Conservation (phyloP, 2,888 invertebrate genomes). For the Eulithis prunata region DNA sequence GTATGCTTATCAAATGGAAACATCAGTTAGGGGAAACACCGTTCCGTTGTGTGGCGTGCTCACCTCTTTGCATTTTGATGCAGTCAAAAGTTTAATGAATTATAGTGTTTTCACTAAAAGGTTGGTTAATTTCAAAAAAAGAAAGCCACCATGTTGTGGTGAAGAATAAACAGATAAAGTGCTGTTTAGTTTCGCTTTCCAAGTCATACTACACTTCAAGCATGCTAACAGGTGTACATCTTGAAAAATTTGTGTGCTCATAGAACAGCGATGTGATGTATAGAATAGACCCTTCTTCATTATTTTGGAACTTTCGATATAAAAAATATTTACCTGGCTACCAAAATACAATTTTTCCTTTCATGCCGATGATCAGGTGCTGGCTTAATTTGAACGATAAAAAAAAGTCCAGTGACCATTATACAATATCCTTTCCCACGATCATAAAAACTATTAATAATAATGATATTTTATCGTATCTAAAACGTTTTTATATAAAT, state of each 20-base stretch:
- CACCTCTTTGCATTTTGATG: slow-evolving; percentile 48
- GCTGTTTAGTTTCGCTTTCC: slow-evolving; percentile 49
- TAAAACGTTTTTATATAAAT: too few relatives aligned
- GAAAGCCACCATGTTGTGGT: background rate
- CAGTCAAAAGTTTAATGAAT: slow-evolving; percentile 10
- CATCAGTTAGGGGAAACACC: slow-evolving; percentile 58
- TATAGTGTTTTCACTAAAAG: slow-evolving; percentile 9
- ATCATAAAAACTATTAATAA: slow-evolving; percentile 30
- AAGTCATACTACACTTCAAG: slow-evolving; percentile 40
- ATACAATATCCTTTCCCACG: slow-evolving; percentile 70
- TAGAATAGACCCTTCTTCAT: slow-evolving; percentile 5
- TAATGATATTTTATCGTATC: too few relatives aligned
- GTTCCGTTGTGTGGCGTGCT: slow-evolving; percentile 57
- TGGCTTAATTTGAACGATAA: slow-evolving; percentile 58
- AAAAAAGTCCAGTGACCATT: slow-evolving; percentile 52
- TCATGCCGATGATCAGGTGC: slow-evolving; percentile 64
- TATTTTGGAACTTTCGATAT: slow-evolving; percentile 4
- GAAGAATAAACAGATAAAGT: slow-evolving; percentile 15
- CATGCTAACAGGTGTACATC: slow-evolving; percentile 48
- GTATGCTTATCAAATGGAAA: slow-evolving; percentile 55
- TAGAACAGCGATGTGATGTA: background rate
- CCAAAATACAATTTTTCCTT: slow-evolving; percentile 58
- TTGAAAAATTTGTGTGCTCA: slow-evolving; percentile 19
- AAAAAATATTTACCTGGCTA: slow-evolving; percentile 70
- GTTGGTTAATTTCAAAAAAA: slow-evolving; percentile 2